Evolutionary conservation across 2,797 vertebrate genomes (phyloP).

Genomic region (Platalea minor): DNA sequence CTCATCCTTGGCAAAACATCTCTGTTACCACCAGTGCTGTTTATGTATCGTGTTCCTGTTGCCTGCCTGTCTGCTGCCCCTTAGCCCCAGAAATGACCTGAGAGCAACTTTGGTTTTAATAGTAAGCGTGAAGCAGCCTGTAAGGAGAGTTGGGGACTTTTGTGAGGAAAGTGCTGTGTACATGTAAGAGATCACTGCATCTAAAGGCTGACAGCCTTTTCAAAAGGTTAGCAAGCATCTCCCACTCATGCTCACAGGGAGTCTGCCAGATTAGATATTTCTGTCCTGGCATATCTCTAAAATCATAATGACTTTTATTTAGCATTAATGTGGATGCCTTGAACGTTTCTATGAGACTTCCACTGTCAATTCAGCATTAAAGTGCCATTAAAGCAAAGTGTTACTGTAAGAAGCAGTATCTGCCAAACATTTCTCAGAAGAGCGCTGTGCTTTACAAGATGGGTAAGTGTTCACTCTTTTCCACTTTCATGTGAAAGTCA

Average conservation of each 20-base stretch:
- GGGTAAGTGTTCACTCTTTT: conserved; percentile 8
- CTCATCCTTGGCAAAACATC: neutral
- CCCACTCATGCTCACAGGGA: neutral
- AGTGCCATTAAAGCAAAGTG: conserved; percentile 73
- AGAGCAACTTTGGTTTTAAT: neutral
- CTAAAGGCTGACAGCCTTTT: neutral
- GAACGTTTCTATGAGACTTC: conserved; percentile 46
- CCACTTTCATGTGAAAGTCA: conserved; percentile 59
- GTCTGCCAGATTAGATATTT: conserved; percentile 12
- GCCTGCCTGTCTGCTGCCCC: conserved; percentile 33
- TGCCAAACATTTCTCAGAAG: conserved; percentile 77
- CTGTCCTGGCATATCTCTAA: conserved; percentile 43
- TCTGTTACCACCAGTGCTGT: neutral
- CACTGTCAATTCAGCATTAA: conserved; percentile 73
- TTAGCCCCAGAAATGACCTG: neutral
- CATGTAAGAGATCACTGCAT: neutral
- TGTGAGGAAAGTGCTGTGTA: neutral
- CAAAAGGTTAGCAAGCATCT: conserved; percentile 19
- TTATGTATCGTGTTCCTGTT: neutral
- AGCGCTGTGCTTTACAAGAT: conserved; percentile 53
- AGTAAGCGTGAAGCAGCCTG: neutral
- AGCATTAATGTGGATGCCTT: conserved; percentile 53
- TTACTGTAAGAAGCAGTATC: conserved; percentile 75
- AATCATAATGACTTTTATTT: conserved; percentile 67
- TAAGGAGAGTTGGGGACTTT: neutral